A percentile compares a stretch with the other conserved stretches of the same genome.
Conservation (phyloP, 2,113 vertebrate species). For the Aegotheles bennettii region DNA sequence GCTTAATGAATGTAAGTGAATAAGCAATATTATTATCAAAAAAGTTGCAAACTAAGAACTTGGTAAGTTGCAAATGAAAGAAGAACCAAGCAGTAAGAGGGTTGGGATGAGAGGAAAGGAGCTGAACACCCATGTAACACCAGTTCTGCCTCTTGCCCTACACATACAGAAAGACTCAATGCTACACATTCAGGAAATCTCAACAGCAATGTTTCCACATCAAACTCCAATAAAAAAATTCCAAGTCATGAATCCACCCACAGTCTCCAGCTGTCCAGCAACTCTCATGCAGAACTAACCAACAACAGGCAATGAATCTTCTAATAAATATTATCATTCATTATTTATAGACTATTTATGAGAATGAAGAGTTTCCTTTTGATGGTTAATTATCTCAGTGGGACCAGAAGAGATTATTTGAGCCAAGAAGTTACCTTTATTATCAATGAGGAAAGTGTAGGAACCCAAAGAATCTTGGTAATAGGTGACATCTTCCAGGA, state of each 20-base stretch:
- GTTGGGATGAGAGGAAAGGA: background rate
- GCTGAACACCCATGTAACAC: background rate
- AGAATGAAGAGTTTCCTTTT: background rate
- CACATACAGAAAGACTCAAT: background rate
- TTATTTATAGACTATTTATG: background rate
- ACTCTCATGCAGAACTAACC: background rate
- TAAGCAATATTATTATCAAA: background rate
- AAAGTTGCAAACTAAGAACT: background rate
- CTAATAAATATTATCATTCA: background rate
- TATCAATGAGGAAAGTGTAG: constrained; percentile 97
- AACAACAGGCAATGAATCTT: background rate
- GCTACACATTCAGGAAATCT: background rate
- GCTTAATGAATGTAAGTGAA: background rate
- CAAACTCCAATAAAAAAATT: background rate
- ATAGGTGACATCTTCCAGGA: constrained; percentile 97
- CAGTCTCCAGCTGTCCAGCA: background rate
- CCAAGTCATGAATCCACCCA: background rate
- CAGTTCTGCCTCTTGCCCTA: background rate
- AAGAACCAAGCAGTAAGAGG: background rate
- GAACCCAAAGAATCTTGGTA: constrained; percentile 97
- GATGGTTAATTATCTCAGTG: background rate
- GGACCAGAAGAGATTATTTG: background rate
- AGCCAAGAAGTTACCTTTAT: constrained; percentile 84
- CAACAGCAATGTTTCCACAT: background rate
- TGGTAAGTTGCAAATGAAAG: background rate